These are phyloP conservation scores for Eolophus roseicapilla DNA, from an alignment of 2,113 vertebrate genomes.

Conservation along the genomic window DNA sequence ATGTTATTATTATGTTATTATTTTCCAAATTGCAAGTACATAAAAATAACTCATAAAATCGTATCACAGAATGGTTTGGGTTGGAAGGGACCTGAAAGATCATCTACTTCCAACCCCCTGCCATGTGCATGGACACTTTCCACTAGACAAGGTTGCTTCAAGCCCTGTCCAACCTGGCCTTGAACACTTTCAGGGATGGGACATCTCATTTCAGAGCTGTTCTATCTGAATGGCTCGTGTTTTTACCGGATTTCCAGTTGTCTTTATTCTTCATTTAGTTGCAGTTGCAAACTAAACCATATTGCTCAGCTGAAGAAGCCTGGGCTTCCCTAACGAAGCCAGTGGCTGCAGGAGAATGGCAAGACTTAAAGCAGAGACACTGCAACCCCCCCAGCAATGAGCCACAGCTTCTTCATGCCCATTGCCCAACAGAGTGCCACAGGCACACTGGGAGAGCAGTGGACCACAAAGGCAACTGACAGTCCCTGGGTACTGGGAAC, in stretches of 20 bases:
- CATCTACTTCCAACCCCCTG: neutral
- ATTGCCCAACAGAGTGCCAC: accelerated
- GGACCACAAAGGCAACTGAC: neutral
- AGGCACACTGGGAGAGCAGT: neutral
- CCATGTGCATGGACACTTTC: neutral
- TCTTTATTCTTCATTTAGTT: neutral
- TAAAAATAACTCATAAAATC: neutral
- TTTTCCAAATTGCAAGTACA: neutral
- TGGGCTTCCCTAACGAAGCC: neutral
- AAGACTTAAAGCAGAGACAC: neutral
- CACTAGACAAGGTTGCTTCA: neutral
- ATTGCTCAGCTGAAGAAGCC: neutral
- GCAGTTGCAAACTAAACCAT: neutral
- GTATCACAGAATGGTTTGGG: neutral
- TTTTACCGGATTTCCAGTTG: neutral
- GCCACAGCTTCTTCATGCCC: neutral
- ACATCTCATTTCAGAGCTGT: neutral
- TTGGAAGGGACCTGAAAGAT: neutral
- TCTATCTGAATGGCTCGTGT: neutral
- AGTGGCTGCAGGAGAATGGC: neutral
- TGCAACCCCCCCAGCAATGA: neutral
- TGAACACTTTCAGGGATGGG: neutral
- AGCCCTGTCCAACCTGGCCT: neutral
- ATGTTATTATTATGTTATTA: too few species aligned
- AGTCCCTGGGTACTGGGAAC: neutral